A percentile compares a stretch with the other conserved stretches of the same genome.
phyloP scores from a whole-genome alignment of 2,797 vertebrate species.

The Galagoides demidoff region DNA sequence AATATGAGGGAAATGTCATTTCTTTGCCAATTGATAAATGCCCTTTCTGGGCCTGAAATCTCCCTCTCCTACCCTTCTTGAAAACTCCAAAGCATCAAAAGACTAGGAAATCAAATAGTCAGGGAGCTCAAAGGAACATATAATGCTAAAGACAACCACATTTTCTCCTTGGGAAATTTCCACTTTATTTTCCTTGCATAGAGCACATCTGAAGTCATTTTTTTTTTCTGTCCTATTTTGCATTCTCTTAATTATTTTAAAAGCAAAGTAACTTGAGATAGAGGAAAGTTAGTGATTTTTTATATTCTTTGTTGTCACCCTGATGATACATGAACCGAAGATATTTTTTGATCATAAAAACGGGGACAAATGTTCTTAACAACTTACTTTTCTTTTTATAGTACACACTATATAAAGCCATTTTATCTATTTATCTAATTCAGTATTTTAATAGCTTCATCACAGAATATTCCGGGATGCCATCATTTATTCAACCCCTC shows the following conservation, averaged over 20 bases:
- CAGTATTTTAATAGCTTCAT: constrained; percentile 9
- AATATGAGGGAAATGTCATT: background rate
- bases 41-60: background rate
- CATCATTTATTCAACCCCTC: background rate
- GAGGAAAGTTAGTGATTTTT: background rate
- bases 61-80: background rate
- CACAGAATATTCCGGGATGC: background rate
- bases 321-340: background rate
- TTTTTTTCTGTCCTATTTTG: background rate
- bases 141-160: background rate
- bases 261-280: background rate
- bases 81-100: background rate
- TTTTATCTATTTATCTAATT: background rate
- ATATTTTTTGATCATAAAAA: constrained; percentile 10
- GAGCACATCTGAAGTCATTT: background rate
- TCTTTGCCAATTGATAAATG: background rate
- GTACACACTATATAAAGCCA: background rate
- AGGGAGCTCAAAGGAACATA: background rate
- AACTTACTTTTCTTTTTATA: constrained; percentile 40
- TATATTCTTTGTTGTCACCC: constrained; percentile 1
- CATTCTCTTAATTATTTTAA: background rate
- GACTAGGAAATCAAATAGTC: background rate
- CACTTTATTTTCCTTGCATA: background rate
- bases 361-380: background rate
- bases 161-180: background rate